Base-by-base conservation (phyloP, 2,888 invertebrate genomes). In the Tachina grossa region DNA sequence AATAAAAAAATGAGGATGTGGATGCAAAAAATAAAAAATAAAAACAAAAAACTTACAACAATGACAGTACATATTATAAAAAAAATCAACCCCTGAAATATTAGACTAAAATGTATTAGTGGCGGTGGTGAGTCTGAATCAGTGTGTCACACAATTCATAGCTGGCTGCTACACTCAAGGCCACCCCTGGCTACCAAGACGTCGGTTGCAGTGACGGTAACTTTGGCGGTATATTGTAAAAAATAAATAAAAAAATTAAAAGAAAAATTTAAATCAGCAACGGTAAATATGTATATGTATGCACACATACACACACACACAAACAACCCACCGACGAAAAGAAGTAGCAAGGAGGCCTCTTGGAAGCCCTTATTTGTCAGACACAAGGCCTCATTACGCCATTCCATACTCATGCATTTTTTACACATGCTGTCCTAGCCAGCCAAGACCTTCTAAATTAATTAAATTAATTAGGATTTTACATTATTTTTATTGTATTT, bases 51-150 rank as follows among this genome's bases (percentile, higher is more conserved):
- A 82, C 75, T 55, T 63, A 76, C 75, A 82, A 82, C 75, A 82
- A 76, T 82, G 82, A 76, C 82, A 76, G 75, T 49, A 31, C 31
- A 31, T 31, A 61, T 71, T 82, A 76, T 65, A 82, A 82, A 76
- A n/a, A 66, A 82, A 82, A 82, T 71, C 82, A 76, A 82, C 82
- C 82, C 82, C 82, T 76, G 69, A 71, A 75, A 63, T 63, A 75
- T 75, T 61, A 55, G 47, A 69, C 31, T 63, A 41, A 71, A 76
- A 31, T 63, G 47, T 82, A 65, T 76, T 71, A 41, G 55, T 65
- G 63, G 69, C 71, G 63, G 63, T 82, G 76, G 76, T 82, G 69
- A 76, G 82, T 76, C 49, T 82, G 76, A 82, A 65, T 76, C 71
- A 71, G 55, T 61, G 59, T 82, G 82, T 82, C 82, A 76, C 65